A percentile compares a stretch with the other conserved stretches of the same genome.
Evolutionary conservation across 2,797 vertebrate species (phyloP).

Genomic region (Epinephelus malabaricus): DNA sequence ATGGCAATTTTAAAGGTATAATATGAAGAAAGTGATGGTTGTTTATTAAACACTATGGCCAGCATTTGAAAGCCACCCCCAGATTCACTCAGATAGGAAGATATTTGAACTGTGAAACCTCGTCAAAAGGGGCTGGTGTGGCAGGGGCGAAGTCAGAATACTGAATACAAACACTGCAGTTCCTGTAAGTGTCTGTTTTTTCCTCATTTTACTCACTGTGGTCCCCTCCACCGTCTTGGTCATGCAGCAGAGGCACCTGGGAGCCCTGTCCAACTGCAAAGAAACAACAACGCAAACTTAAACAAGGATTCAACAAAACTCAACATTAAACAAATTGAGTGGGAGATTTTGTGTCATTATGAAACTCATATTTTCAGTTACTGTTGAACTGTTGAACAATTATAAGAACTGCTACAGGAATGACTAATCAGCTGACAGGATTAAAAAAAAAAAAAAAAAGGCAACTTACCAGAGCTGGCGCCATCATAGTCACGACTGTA

Average conservation of each 20-base stretch:
- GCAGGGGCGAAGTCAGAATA: no score
- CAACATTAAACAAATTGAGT: background rate
- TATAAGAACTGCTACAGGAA: background rate
- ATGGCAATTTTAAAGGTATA: no score
- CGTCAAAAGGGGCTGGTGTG: no score
- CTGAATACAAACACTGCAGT: background rate
- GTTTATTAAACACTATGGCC: no score
- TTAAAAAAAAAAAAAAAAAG: background rate
- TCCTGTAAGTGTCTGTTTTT: background rate
- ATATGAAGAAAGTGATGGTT: no score
- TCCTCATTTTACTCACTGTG: conserved; percentile 83
- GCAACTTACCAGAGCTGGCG: conserved; percentile 88
- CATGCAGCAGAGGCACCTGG: conserved; percentile 90
- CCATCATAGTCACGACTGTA: conserved; percentile 88
- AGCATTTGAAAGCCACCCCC: no score
- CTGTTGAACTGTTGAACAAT: background rate
- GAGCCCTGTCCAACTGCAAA: conserved; percentile 90
- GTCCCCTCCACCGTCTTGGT: conserved; percentile 80
- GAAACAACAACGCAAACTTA: conserved; percentile 11
- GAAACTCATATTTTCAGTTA: conserved; percentile 2
- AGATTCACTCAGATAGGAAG: no score
- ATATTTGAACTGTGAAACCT: background rate
- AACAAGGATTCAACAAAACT: background rate
- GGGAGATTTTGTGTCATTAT: background rate
- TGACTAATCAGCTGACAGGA: background rate